These are phyloP conservation scores for Cephus pulcher DNA, from an alignment of 2,888 invertebrate genomes.

Conservation along the genomic window DNA sequence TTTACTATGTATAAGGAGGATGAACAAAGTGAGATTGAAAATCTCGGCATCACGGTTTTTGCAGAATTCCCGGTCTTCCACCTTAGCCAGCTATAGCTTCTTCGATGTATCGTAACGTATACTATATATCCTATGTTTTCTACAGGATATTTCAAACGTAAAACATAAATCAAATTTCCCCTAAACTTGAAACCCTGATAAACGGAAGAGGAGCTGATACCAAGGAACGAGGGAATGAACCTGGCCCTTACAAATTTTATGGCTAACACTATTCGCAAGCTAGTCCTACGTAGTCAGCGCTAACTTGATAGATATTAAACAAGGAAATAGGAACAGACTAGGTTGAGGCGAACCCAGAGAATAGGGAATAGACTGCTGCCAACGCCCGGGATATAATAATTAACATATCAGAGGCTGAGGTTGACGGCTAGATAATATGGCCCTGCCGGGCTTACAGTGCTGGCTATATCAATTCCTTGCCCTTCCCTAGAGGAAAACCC, in stretches of 20 bases:
- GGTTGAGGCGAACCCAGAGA: background rate
- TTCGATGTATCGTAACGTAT: background rate
- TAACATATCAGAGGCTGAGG: background rate
- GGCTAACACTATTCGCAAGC: background rate
- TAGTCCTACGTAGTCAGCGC: background rate
- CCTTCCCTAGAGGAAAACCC: background rate
- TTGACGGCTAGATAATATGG: background rate
- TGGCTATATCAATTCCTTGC: background rate
- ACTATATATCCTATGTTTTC: background rate
- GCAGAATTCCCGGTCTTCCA: background rate
- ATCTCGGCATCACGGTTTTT: background rate
- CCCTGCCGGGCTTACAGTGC: background rate
- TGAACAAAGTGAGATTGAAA: background rate
- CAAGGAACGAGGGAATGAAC: background rate
- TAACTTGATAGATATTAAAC: background rate
- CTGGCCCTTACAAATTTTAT: background rate
- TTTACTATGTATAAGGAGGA: background rate
- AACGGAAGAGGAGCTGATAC: background rate
- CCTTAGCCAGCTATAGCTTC: background rate
- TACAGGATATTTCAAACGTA: background rate
- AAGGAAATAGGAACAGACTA: background rate
- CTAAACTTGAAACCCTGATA: background rate
- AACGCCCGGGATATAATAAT: background rate
- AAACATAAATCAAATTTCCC: background rate
- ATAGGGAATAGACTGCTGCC: background rate